Percentiles rank a stretch among this genome's conserved stretches.
Evolutionary conservation across 2,797 vertebrate genomes (phyloP).

Genomic region (Acrossocheilus wenchowensis): DNA sequence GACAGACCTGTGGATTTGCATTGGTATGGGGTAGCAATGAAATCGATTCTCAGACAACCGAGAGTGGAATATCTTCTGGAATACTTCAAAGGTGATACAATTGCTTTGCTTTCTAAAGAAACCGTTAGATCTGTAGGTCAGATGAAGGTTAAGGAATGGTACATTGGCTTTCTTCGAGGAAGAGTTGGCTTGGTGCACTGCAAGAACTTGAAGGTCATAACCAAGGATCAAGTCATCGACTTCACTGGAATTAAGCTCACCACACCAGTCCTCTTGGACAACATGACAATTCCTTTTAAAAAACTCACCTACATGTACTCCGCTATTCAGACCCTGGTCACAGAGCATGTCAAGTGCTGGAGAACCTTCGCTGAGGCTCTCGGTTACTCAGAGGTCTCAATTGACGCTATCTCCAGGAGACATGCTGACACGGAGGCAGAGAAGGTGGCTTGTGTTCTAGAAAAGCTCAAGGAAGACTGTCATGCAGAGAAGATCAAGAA

Average conservation of each 20-base stretch:
- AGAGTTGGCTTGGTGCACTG: slow-evolving; percentile 91
- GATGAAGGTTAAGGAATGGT: slow-evolving; percentile 94
- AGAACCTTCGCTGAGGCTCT: slow-evolving; percentile 86
- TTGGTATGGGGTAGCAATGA: slow-evolving; percentile 89
- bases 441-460: slow-evolving; percentile 88
- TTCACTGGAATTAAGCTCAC: slow-evolving; percentile 80
- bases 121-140: slow-evolving; percentile 91
- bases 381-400: slow-evolving; percentile 81
- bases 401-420: slow-evolving; percentile 79
- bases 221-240: slow-evolving; percentile 89
- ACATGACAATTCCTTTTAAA: slow-evolving; percentile 90
- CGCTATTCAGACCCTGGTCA: slow-evolving; percentile 88
- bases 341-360: slow-evolving; percentile 88
- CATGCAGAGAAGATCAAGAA: slow-evolving; percentile 84
- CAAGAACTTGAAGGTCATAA: slow-evolving; percentile 92
- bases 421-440: slow-evolving; percentile 85
- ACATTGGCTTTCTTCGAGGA: slow-evolving; percentile 88
- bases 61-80: slow-evolving; percentile 93
- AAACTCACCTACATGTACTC: slow-evolving; percentile 97
- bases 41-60: slow-evolving; percentile 90
- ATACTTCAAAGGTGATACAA: slow-evolving; percentile 96
- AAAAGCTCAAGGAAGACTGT: slow-evolving; percentile 96
- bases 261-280: slow-evolving; percentile 85
- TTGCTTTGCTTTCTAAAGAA: slow-evolving; percentile 89
- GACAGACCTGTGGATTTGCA: slow-evolving; percentile 80